Conservation (phyloP, 2,888 invertebrate genomes). For the Charanyca ferruginea region DNA sequence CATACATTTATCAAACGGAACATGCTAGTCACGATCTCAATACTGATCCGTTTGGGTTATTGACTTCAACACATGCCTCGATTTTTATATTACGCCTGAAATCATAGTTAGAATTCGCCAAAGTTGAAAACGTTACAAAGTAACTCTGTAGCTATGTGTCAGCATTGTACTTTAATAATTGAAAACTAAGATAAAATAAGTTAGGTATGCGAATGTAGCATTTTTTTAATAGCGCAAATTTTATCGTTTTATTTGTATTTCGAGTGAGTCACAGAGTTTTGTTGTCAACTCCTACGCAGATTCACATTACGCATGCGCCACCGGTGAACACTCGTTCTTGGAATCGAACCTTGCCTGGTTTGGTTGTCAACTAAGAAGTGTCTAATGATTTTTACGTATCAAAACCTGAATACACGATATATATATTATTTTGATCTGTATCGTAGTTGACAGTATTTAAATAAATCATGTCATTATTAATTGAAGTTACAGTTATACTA, state of each 20-base stretch:
- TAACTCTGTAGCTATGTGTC: conserved; percentile 11
- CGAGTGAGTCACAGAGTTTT: conserved; percentile 59
- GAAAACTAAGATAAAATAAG: conserved; percentile 1
- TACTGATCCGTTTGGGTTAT: conserved; percentile 64
- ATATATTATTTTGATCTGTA: not conserved
- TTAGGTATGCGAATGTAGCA: conserved; percentile 3
- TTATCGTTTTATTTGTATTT: conserved; percentile 41
- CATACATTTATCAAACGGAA: conserved; percentile 40
- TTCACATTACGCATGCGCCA: conserved; percentile 69
- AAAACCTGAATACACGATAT: not conserved
- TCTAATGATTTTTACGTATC: not conserved
- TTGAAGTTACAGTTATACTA: conserved; percentile 19
- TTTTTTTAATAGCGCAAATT: conserved; percentile 17
- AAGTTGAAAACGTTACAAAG: conserved; percentile 5
- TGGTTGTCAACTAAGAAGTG: conserved; percentile 23
- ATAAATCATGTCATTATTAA: not conserved
- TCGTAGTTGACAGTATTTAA: not conserved
- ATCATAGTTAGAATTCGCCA: conserved; percentile 18
- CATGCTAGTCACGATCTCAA: conserved; percentile 61
- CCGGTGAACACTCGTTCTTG: conserved; percentile 66
- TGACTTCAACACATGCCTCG: conserved; percentile 64
- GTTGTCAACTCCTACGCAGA: conserved; percentile 73
- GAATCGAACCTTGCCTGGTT: conserved; percentile 63
- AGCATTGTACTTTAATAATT: conserved; percentile 26
- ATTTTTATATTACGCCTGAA: conserved; percentile 43